These are phyloP conservation scores for Scomber japonicus DNA, from an alignment of 2,113 vertebrate species.

Conservation along the genomic window DNA sequence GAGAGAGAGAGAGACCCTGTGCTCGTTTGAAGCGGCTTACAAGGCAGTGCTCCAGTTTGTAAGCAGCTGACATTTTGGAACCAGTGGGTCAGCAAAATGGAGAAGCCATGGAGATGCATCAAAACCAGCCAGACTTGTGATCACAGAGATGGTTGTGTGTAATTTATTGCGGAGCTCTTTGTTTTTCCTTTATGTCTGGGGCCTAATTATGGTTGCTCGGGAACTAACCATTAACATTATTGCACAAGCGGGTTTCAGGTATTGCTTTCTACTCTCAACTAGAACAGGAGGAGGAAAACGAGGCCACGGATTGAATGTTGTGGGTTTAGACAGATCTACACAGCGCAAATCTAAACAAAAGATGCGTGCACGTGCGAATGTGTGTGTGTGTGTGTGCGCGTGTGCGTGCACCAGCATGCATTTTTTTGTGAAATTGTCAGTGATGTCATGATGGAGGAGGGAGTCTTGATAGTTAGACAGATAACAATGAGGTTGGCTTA, in stretches of 20 bases:
- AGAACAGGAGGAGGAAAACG: conserved; percentile 15
- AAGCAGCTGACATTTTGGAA: conserved; percentile 82
- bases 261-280: conserved; percentile 24
- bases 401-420: background rate
- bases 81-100: conserved; percentile 81
- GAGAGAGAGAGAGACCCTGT: conserved; percentile 26
- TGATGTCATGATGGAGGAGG: conserved; percentile 65
- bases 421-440: conserved; percentile 54
- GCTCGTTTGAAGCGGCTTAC: conserved; percentile 56
- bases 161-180: conserved; percentile 49
- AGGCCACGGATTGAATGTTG: conserved; percentile 12
- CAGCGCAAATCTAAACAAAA: conserved; percentile 52
- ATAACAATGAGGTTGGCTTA: conserved; percentile 64
- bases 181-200: background rate
- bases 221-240: conserved; percentile 23
- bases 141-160: conserved; percentile 13
- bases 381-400: background rate
- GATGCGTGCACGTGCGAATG: background rate
- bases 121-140: conserved; percentile 55
- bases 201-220: conserved; percentile 33
- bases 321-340: conserved; percentile 4
- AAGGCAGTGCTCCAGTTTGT: conserved; percentile 74
- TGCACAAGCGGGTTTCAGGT: conserved; percentile 46
- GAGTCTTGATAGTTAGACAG: conserved; percentile 70
- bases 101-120: conserved; percentile 65